A percentile compares a stretch with the other conserved stretches of the same genome.
These are phyloP conservation scores for Myrmecophaga tridactyla DNA, from an alignment of 2,113 vertebrate genomes.

Conservation along the genomic window DNA sequence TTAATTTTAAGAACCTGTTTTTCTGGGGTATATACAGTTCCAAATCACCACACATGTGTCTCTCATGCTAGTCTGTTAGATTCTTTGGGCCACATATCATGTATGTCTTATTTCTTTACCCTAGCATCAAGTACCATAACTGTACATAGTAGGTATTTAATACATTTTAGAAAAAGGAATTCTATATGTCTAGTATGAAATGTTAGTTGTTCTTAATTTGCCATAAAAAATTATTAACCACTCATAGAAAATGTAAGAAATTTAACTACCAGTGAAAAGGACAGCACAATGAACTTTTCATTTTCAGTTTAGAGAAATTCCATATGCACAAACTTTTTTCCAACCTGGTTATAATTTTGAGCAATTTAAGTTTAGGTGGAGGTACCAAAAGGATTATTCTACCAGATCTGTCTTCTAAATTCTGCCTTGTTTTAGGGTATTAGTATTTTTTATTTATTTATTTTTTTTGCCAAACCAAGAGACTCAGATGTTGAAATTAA, in stretches of 20 bases:
- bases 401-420: background rate
- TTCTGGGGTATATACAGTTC: too few species aligned
- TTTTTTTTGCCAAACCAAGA: too few species aligned
- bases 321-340: background rate
- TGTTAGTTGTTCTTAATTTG: background rate
- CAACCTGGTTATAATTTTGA: background rate
- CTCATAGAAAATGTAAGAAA: background rate
- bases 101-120: constrained; percentile 20
- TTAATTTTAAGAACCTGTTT: too few species aligned
- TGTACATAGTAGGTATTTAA: background rate
- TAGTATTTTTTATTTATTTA: too few species aligned
- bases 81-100: background rate
- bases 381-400: background rate
- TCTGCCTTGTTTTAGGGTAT: background rate
- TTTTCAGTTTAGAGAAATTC: background rate
- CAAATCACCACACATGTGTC: background rate
- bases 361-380: background rate
- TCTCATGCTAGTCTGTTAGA: background rate
- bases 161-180: background rate
- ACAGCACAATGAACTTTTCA: background rate
- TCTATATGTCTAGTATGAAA: background rate
- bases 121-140: background rate
- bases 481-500: too few species aligned
- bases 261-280: background rate
- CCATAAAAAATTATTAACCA: background rate